Conservation (phyloP, 1,140 invertebrate species). For the Polyergus mexicanus region DNA sequence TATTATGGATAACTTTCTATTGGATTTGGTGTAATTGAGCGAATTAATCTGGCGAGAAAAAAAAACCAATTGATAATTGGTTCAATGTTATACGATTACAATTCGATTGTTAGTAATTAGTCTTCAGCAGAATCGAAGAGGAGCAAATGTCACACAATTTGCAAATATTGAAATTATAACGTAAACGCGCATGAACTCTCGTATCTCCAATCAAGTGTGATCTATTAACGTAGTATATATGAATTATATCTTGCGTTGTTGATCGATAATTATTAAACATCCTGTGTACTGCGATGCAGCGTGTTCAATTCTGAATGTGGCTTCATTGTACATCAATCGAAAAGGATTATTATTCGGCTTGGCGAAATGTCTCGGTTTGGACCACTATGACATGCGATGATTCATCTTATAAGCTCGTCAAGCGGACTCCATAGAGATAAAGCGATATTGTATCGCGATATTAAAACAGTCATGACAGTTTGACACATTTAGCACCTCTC, state of each 20-base stretch:
- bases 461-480: constrained; percentile 39
- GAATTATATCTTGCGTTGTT: constrained; percentile 5
- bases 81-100: no score
- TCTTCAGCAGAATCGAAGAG: not conserved
- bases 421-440: constrained; percentile 5
- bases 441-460: constrained; percentile 20
- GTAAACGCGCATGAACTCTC: not conserved
- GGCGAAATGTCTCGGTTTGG: constrained; percentile 19
- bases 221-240: not conserved
- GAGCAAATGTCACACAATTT: not conserved
- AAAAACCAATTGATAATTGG: no score
- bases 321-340: constrained; percentile 6
- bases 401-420: not conserved
- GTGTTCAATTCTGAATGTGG: constrained; percentile 3
- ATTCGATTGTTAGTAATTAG: no score
- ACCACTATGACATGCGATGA: constrained; percentile 22
- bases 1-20: no score
- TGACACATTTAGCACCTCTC: constrained; percentile 40
- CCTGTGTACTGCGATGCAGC: not conserved
- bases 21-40: no score
- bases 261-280: constrained; percentile 41
- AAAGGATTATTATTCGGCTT: constrained; percentile 38
- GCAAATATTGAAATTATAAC: not conserved
- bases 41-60: no score
- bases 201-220: not conserved